Base-by-base conservation (phyloP, 2,888 invertebrate genomes). In the Xestia ashworthii region DNA sequence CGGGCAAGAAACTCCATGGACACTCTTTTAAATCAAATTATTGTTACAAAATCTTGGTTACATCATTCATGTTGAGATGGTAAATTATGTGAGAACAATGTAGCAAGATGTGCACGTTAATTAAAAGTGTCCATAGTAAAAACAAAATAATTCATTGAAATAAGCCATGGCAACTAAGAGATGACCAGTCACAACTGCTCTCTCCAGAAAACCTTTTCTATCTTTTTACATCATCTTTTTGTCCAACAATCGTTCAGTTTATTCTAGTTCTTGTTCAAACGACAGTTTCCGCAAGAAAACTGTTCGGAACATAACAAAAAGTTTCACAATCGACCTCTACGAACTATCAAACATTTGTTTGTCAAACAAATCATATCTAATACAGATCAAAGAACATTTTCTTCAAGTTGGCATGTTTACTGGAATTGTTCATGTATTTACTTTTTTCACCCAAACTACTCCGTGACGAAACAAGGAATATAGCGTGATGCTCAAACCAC, bases 361-460 rank as follows among this genome's bases (percentile, higher is more conserved):
- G 86, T 66, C 72, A 65, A 72, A 76, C 85, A 85, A 85, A 87
- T 88, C 78, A 85, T 85, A 87, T 82, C 80, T 62, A 64, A 82
- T 67, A 71, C 62, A 78, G 66, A 86, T 80, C 70, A 82, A 78
- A 80, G 72, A 85, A 25, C 71, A 74, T 68, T 83, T 77, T 70
- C 62, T 69, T 64, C 68, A 76, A 81, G 76, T 76, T 88, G 75
- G 85, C 89, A 89, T 89, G 89, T 84, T 84, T 73, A 81, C 69
- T 46, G 71, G 77, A 80, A 89, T 88, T 89, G 78, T 83, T 87
- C 87, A 87, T 87, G 87, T 76, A 79, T 41, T 64, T 80, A 78
- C 76, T 83, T 79, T 88, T 88, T 88, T 81, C 79, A 78, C 71
- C 76, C 73, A 78, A 84, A 73, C 76, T 78, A 74, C 74, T 78